phyloP scores from a whole-genome alignment of 2,797 vertebrate genomes.

The Botia almorhae region DNA sequence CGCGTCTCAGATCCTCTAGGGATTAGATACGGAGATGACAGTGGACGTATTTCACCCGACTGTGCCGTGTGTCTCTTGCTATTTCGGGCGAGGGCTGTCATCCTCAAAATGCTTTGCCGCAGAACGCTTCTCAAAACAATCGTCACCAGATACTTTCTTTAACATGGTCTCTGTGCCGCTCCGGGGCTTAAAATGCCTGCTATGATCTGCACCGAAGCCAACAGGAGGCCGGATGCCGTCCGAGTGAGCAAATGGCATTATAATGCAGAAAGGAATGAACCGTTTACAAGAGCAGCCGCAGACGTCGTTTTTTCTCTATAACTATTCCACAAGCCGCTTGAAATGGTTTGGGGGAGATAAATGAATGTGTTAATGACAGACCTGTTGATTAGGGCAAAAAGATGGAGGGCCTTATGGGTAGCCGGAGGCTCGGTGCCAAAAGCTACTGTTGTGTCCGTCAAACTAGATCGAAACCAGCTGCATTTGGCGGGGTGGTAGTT shows the following conservation, averaged over 20 bases:
- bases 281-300: conserved; percentile 37
- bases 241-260: conserved; percentile 5
- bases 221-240: conserved; percentile 34
- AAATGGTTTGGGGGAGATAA: conserved; percentile 39
- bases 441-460: conserved; percentile 30
- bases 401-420: conserved; percentile 16
- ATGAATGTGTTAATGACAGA: conserved; percentile 44
- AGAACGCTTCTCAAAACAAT: conserved; percentile 81
- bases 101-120: conserved; percentile 80
- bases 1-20: conserved; percentile 21
- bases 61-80: conserved; percentile 66
- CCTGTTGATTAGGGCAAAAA: conserved; percentile 39
- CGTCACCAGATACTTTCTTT: conserved; percentile 74
- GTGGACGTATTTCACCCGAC: conserved; percentile 66
- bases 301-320: conserved; percentile 25
- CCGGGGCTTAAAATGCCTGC: conserved; percentile 72
- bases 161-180: conserved; percentile 71
- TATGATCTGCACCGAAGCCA: conserved; percentile 61
- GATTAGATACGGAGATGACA: conserved; percentile 67
- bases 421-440: neutral
- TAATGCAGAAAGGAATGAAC: conserved; percentile 24
- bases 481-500: conserved; percentile 12
- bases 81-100: conserved; percentile 79
- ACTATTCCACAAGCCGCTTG: conserved; percentile 25
- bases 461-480: conserved; percentile 19